Conservation (phyloP, 2,888 invertebrate species). For the Tridacna gigas region DNA sequence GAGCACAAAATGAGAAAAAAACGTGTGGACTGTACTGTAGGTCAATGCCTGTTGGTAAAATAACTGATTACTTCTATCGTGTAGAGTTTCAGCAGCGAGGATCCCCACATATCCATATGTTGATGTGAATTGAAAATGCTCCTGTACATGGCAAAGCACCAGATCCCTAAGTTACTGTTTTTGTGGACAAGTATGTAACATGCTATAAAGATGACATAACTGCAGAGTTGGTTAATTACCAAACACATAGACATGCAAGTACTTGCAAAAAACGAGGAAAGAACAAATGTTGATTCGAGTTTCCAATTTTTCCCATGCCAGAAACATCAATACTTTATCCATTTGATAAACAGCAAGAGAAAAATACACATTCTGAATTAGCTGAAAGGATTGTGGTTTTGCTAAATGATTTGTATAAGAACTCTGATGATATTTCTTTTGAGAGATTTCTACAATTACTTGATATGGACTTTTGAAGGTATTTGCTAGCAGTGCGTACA, state of each 20-base stretch:
- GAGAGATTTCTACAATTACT: constrained; percentile 37
- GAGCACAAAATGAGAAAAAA: too few relatives aligned
- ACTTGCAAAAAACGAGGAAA: constrained; percentile 56
- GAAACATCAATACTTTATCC: constrained; percentile 56
- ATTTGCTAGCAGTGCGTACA: constrained; percentile 33
- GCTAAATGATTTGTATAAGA: constrained; percentile 32
- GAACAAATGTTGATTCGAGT: constrained; percentile 56
- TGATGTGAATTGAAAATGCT: constrained; percentile 50
- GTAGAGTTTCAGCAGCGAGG: too few relatives aligned
- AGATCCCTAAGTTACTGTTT: constrained; percentile 36
- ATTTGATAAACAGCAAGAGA: constrained; percentile 24
- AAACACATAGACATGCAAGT: constrained; percentile 55
- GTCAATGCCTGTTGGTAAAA: constrained; percentile 53
- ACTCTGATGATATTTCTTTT: constrained; percentile 26
- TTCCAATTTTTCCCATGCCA: constrained; percentile 64
- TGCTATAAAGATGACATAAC: constrained; percentile 48
- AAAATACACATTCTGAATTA: constrained; percentile 1
- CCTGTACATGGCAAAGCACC: constrained; percentile 37
- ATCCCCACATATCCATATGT: constrained; percentile 59
- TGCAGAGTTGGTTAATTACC: constrained; percentile 44
- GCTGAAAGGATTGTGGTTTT: constrained; percentile 18
- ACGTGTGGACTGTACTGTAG: too few relatives aligned
- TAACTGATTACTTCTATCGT: constrained; percentile 60
- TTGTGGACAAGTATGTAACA: constrained; percentile 61
- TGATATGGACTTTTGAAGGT: constrained; percentile 42